A percentile compares a stretch with the other conserved stretches of the same genome.
These are phyloP conservation scores for Trichacis sp. DNA, from an alignment of 2,888 invertebrate genomes.

Conservation along the genomic window DNA sequence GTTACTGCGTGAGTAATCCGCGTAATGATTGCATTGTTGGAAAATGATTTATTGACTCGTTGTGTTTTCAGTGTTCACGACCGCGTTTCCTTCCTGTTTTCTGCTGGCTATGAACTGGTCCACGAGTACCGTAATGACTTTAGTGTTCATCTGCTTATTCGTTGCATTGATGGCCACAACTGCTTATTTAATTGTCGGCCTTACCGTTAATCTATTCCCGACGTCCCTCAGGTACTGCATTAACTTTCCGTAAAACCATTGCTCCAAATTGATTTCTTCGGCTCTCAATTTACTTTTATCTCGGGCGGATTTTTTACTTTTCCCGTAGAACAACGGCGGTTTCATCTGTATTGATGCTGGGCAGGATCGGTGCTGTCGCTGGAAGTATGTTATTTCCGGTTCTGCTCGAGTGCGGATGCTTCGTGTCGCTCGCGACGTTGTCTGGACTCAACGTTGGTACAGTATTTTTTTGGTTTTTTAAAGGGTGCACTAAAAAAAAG, in stretches of 20 bases:
- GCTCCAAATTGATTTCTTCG: background rate
- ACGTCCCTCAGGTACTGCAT: constrained; percentile 74
- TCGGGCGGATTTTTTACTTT: constrained; percentile 1
- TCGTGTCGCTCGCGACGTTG: constrained; percentile 50
- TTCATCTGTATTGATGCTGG: constrained; percentile 62
- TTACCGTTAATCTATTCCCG: constrained; percentile 77
- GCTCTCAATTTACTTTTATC: background rate
- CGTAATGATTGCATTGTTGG: background rate
- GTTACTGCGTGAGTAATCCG: constrained; percentile 25
- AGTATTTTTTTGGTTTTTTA: no score
- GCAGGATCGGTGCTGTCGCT: constrained; percentile 62
- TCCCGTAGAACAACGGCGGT: constrained; percentile 64
- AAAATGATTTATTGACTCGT: background rate
- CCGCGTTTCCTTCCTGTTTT: constrained; percentile 44
- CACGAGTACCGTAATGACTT: constrained; percentile 42
- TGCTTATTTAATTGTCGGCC: constrained; percentile 71
- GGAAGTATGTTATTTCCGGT: constrained; percentile 65
- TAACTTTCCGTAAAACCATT: background rate
- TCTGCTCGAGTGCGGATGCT: constrained; percentile 57
- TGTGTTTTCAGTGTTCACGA: constrained; percentile 40
- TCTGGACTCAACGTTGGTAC: constrained; percentile 42
- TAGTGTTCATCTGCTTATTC: constrained; percentile 50
- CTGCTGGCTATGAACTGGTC: constrained; percentile 55
- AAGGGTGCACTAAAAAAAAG: no score
- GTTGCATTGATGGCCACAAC: constrained; percentile 49